Percentiles rank a stretch among this genome's conserved stretches.
Evolutionary conservation across 1,140 invertebrate species (phyloP).

Genomic region (Drosophila sechellia): DNA sequence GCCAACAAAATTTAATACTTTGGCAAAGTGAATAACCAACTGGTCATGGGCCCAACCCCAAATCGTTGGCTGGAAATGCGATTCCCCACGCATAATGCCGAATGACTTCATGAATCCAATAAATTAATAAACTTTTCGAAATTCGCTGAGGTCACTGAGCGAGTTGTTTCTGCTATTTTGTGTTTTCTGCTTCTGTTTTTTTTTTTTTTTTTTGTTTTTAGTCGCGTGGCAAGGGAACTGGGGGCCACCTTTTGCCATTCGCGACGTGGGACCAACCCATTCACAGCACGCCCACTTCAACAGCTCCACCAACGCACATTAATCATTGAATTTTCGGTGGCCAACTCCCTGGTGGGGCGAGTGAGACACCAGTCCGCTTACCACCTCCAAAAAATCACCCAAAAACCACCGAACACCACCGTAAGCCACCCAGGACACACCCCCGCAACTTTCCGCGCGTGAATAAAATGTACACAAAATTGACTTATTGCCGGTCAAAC

Average conservation of each 20-base stretch:
- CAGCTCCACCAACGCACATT: constrained; percentile 71
- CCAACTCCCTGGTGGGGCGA: constrained; percentile 69
- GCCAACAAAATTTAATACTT: constrained; percentile 74
- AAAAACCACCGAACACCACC: constrained; percentile 2
- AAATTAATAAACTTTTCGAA: constrained; percentile 81
- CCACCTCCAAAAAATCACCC: constrained; percentile 16
- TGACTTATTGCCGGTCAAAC: constrained; percentile 83
- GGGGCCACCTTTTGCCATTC: constrained; percentile 28
- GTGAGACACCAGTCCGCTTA: constrained; percentile 23
- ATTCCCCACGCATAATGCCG: constrained; percentile 72
- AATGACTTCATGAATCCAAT: constrained; percentile 82
- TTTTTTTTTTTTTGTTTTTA: constrained; percentile 23
- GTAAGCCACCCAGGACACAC: neutral
- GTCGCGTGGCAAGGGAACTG: constrained; percentile 3
- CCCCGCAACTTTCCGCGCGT: constrained; percentile 36
- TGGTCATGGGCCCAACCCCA: constrained; percentile 37
- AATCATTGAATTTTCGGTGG: constrained; percentile 82
- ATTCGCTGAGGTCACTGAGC: constrained; percentile 80
- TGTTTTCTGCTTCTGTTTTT: constrained; percentile 7
- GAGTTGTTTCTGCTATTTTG: constrained; percentile 21
- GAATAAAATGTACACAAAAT: constrained; percentile 81
- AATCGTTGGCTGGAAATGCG: constrained; percentile 60
- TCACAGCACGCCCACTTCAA: constrained; percentile 66
- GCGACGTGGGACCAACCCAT: constrained; percentile 57
- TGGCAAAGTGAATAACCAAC: constrained; percentile 55